Evolutionary conservation across 2,888 invertebrate genomes (phyloP), one percentile per base, ranked within the genome.

Genomic region (Gari tellinella): DNA sequence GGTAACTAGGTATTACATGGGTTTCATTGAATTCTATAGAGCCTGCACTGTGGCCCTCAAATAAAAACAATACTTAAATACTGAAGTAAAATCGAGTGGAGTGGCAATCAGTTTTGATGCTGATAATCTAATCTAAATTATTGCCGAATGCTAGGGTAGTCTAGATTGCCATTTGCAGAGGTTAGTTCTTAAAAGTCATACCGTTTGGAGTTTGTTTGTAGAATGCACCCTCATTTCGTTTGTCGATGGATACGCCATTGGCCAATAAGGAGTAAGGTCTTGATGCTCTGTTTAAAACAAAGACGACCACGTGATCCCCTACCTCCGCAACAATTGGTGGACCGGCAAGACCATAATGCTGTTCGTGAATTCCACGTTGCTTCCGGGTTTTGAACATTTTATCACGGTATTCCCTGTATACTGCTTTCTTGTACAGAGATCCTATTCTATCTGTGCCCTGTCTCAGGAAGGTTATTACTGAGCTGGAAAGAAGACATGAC

Each of bases 301-400:
- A 64, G 2, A 84, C 72, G 3, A 52, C 48, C 7, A 84, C 53
- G 10, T 31, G 53, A 10, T 84, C 82, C 0, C 76, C 81, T 1
- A 69, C 68, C 43, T 82, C 75, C 5, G 66, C 84, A 49, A 61
- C 72, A 14, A 84, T 70, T 23, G 75, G 52, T 26, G 84, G 84
- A 14, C 84, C 84, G 19, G 82, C 17, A 31, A 72, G 52, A 26
- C 81, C 82, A 49, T 80, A 72, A 65, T 85, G 84, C 1, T 45
- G n/a, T 21, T 77, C 76, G 31, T 31, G 4, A 31, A 31, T 31
- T 7, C 31, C 31, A 17, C 55, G 58, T 19, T 38, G 19, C 31
- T 72, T 70, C 40, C 67, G 63, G n/a, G 17, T 26, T 1, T 31
- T 63, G 57, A 70, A 84, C 4, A 69, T 62, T 7, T 15, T 38